A percentile compares a stretch with the other conserved stretches of the same genome.
Conservation (phyloP, 1,140 invertebrate species). For the Aradophagus sp. region DNA sequence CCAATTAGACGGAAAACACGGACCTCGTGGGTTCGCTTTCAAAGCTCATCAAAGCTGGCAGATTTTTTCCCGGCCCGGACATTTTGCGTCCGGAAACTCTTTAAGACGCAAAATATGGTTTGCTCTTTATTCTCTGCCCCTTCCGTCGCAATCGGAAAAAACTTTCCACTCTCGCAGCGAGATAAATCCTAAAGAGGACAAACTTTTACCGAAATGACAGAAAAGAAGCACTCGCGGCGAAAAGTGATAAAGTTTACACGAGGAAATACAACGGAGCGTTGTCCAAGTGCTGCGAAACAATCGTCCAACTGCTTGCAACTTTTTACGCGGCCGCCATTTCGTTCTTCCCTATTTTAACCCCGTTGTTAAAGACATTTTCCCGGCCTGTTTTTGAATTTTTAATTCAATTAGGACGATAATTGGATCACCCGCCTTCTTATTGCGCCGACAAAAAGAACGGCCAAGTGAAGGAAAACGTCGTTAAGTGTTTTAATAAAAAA, state of each 20-base stretch:
- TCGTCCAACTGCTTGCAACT: slow-evolving; percentile 7
- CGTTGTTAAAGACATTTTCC: too few species aligned
- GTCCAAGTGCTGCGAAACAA: not conserved
- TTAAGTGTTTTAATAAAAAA: slow-evolving; percentile 26
- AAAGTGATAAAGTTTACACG: slow-evolving; percentile 7
- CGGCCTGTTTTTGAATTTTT: too few species aligned
- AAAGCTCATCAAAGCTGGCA: too few species aligned
- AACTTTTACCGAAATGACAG: not conserved
- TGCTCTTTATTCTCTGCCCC: not conserved
- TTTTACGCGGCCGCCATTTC: not conserved
- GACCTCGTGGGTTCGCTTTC: too few species aligned
- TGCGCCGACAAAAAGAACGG: slow-evolving; percentile 1
- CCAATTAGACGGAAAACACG: too few species aligned
- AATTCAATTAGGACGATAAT: slow-evolving; percentile 20
- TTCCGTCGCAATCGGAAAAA: not conserved
- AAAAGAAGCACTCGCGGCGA: not conserved
- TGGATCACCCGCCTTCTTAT: slow-evolving; percentile 6
- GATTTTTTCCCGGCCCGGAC: too few species aligned
- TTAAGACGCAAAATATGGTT: too few species aligned
- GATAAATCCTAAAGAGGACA: not conserved
- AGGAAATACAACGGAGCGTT: slow-evolving; percentile 1
- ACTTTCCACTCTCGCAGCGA: slow-evolving; percentile 1
- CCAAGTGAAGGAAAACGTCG: slow-evolving; percentile 9
- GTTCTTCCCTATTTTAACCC: too few species aligned
- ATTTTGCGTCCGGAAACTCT: too few species aligned